A percentile compares a stretch with the other conserved stretches of the same genome.
Conservation (phyloP, 2,113 vertebrate species). For the Panurus biarmicus region DNA sequence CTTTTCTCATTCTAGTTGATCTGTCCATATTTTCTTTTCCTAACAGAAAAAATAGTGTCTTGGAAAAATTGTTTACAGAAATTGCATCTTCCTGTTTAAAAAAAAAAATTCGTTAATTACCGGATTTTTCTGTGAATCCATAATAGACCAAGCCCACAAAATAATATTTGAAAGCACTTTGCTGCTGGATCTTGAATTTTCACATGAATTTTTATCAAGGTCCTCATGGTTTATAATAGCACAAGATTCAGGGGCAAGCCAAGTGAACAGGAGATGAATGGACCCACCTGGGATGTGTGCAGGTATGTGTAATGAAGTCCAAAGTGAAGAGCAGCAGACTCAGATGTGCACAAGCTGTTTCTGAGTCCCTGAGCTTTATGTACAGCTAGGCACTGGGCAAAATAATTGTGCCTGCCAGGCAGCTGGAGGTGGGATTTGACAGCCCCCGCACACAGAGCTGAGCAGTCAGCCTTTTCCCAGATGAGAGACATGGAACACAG, state of each 20-base stretch:
- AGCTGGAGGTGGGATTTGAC: neutral
- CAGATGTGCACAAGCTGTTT: neutral
- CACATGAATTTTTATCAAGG: neutral
- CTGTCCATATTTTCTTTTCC: neutral
- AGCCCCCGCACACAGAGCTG: fast-evolving
- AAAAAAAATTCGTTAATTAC: fast-evolving
- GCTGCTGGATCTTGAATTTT: neutral
- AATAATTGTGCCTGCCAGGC: neutral
- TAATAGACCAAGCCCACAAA: neutral
- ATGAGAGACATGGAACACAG: neutral
- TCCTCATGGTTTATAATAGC: neutral
- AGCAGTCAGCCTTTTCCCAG: neutral
- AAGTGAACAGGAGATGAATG: neutral
- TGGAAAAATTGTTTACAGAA: neutral
- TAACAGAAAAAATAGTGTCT: neutral
- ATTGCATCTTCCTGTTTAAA: neutral
- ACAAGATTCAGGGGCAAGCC: neutral
- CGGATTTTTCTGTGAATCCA: neutral
- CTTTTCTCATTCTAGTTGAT: neutral
- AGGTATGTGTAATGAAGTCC: neutral
- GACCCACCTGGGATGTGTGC: neutral
- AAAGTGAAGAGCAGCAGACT: neutral
- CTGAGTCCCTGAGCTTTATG: neutral
- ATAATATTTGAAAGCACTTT: neutral
- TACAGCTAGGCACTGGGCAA: neutral